Base-by-base conservation (phyloP, 2,888 invertebrate genomes). In the Papilio protenor region DNA sequence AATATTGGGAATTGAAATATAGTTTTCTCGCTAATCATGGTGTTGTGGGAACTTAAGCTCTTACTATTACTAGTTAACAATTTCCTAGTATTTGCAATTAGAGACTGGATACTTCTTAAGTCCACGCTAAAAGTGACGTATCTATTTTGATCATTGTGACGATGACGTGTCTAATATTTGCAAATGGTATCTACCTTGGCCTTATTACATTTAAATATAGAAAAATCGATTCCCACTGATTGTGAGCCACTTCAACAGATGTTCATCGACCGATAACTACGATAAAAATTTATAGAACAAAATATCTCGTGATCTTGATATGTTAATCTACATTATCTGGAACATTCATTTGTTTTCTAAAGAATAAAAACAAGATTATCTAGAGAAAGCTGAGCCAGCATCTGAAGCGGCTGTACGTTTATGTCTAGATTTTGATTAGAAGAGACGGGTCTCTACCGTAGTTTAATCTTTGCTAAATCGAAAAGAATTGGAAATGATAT, bases 271-370 rank as follows among this genome's bases (percentile, higher is more conserved):
- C 66, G 66, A 66, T 66, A 66, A 45, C 40, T 21, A 21, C 2
- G 40, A 21, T 45, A 66, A 47, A 66, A 72, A 11, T n/a, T 55
- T 64, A 11, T 64, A 14, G 66, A 73, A 77, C 64, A 77, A 73
- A 49, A 27, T 55, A 70, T 55, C 57, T 76, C 23, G 21, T 76
- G 57, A 69, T 76, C 21, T 40, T 47, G 66, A 59, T 70, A 59
- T 45, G 23, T 69, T 45, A n/a, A 59, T 45, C 21, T 76, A 33
- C 52, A 6, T 27, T 27, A 52, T 64, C 14, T n/a, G 6, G 47
- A 47, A 74, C 40, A 47, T 27, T 3, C 23, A 74, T 27, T 27
- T 47, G 18, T 74, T 64, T 21, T 27, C n/a, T 66, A 21, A 12
- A 4, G 4, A 66, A 66, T 66, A 21, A 21, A 21, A n/a, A 1